phyloP scores from a whole-genome alignment of 2,888 invertebrate species.

The Anthophora plumipes region DNA sequence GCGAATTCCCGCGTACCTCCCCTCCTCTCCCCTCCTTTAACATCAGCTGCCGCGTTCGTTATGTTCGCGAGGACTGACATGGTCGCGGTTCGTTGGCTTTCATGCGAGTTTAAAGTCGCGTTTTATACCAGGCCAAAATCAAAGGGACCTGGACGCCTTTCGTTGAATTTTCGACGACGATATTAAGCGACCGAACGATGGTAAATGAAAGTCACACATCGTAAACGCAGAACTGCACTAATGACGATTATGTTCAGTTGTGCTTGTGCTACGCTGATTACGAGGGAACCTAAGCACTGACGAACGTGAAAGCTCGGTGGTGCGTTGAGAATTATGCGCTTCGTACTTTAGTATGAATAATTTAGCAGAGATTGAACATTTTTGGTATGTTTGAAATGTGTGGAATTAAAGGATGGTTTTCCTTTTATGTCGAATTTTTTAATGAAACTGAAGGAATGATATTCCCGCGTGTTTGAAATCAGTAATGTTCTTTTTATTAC shows the following conservation, averaged over 20 bases:
- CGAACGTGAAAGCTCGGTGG: constrained; percentile 5
- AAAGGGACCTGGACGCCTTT: constrained; percentile 44
- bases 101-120: constrained; percentile 24
- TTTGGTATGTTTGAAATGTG: no score
- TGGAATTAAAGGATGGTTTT: no score
- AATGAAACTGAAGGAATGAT: no score
- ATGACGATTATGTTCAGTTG: constrained; percentile 2
- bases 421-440: no score
- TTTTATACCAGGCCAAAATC: constrained; percentile 42
- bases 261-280: not conserved
- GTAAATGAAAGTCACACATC: constrained; percentile 28
- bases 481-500: no score
- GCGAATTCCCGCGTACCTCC: constrained; percentile 44
- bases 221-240: constrained; percentile 21
- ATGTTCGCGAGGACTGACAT: constrained; percentile 20
- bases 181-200: constrained; percentile 7
- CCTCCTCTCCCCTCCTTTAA: no score
- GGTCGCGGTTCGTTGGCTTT: constrained; percentile 42
- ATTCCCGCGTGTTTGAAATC: no score
- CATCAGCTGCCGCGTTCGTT: constrained; percentile 23
- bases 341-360: no score
- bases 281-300: not conserved
- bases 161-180: constrained; percentile 31
- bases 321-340: not conserved
- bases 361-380: no score